phyloP scores from a whole-genome alignment of 2,888 invertebrate species.

The Cenopis cana region DNA sequence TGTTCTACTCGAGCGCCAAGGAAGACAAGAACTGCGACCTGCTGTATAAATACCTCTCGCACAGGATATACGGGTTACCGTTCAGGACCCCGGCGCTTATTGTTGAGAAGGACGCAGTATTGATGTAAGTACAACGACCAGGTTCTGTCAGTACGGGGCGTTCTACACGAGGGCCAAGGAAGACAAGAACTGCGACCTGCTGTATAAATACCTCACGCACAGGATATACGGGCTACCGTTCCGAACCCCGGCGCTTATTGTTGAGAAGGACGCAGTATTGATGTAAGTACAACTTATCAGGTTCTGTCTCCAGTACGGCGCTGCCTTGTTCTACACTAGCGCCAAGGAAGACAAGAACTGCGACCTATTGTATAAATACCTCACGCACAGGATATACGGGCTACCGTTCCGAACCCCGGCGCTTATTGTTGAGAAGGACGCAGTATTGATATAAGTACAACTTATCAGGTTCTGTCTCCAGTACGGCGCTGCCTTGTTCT shows the following conservation, averaged over 20 bases:
- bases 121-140: slow-evolving; percentile 89
- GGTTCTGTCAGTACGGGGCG: slow-evolving; percentile 58
- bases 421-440: slow-evolving; percentile 98
- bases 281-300: slow-evolving; percentile 88
- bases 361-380: slow-evolving; percentile 98
- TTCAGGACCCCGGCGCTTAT: slow-evolving; percentile 98
- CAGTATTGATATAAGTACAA: slow-evolving; percentile 94
- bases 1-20: slow-evolving; percentile 99
- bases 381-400: slow-evolving; percentile 98
- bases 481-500: slow-evolving; percentile 90
- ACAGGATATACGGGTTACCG: slow-evolving; percentile 97
- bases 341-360: slow-evolving; percentile 99
- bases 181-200: slow-evolving; percentile 99
- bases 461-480: slow-evolving; percentile 73
- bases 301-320: slow-evolving; percentile 98
- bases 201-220: slow-evolving; percentile 99
- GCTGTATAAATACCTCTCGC: slow-evolving; percentile 98
- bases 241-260: slow-evolving; percentile 97
- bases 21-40: slow-evolving; percentile 99
- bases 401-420: slow-evolving; percentile 98
- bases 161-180: slow-evolving; percentile 99
- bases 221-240: slow-evolving; percentile 98
- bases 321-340: slow-evolving; percentile 97
- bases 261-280: slow-evolving; percentile 98
- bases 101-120: slow-evolving; percentile 98